Evolutionary conservation across 2,113 vertebrate species (phyloP).

Genomic region (Heterotilapia buettikoferi): DNA sequence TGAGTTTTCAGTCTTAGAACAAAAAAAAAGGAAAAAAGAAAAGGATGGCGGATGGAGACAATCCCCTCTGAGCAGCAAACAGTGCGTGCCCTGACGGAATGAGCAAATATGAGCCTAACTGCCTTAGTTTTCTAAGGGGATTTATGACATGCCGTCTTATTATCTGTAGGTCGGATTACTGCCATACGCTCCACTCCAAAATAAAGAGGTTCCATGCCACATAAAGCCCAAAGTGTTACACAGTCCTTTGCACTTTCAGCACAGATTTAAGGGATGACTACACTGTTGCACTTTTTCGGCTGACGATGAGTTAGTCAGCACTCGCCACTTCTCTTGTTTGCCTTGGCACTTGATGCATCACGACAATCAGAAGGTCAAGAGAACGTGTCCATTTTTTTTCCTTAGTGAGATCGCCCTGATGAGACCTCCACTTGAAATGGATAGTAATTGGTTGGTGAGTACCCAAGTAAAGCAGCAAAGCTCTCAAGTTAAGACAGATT

Average conservation of each 20-base stretch:
- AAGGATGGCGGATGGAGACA: not conserved
- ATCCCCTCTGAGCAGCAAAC: conserved; percentile 43
- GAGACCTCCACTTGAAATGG: conserved; percentile 33
- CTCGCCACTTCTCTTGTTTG: conserved; percentile 16
- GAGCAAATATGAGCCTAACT: conserved; percentile 53
- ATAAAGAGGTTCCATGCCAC: conserved; percentile 54
- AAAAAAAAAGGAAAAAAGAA: not conserved
- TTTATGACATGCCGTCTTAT: conserved; percentile 54
- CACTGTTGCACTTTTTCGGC: conserved; percentile 15
- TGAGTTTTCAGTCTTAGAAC: conserved; percentile 6
- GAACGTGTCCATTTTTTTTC: not conserved
- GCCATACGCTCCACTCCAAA: conserved; percentile 25
- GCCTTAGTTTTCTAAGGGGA: conserved; percentile 50
- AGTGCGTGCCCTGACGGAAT: conserved; percentile 26
- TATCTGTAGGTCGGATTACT: conserved; percentile 57
- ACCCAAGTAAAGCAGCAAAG: conserved; percentile 9
- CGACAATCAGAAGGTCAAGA: conserved; percentile 55
- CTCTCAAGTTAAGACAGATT: conserved; percentile 19
- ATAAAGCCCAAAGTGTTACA: conserved; percentile 49
- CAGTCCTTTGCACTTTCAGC: conserved; percentile 7
- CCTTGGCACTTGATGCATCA: conserved; percentile 19
- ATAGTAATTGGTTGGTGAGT: conserved; percentile 48
- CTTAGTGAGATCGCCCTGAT: not conserved
- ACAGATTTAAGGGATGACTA: conserved; percentile 38
- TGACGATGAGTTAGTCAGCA: conserved; percentile 28